Evolutionary conservation across 2,888 invertebrate genomes (phyloP), one percentile per base, ranked within the genome.

Genomic region (Diabrotica balteata): DNA sequence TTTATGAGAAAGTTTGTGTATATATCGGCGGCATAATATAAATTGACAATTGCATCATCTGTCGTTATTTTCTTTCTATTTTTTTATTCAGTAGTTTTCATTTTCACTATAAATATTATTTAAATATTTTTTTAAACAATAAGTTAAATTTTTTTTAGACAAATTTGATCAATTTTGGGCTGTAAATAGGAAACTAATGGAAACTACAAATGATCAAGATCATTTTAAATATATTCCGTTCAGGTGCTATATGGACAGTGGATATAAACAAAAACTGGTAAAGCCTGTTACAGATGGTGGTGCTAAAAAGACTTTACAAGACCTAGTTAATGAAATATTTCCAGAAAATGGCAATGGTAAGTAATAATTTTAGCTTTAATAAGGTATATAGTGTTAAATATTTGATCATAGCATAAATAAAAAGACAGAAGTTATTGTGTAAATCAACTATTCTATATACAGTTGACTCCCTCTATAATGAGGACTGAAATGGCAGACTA

Each of bases 151-250:
- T 71, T 87, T 17, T 87, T 57, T 84, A 94, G 95, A 98, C 83
- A 97, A 96, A 85, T 99, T 98, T 86, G 98, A 99, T 83, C 98
- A 98, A 84, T 99, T 99, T 84, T 99, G 98, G 98, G 92, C 96
- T 4, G 93, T 98, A 9, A 99, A 99, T 83, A 89, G 96, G 76
- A 91, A 95, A 80, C 86, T 99, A 63, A 98, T 98, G 98, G 97
- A 97, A 81, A 87, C 90, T 0, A 88, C 88, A 72, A 90, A 89
- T 61, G 92, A 92, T 60, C 91, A 90, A 78, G 93, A 95, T 77
- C 88, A 90, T 63, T 96, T 97, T 80, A 94, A 93, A 83, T 89
- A 94, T 85, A 94, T 97, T 86, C 97, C 97, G 63, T 90, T 96
- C 73, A 89, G 95, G 77, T 92, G 95, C 84, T 95, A 94, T 79